A percentile compares a stretch with the other conserved stretches of the same genome.
Conservation (phyloP, 2,888 invertebrate genomes). For the Prenolepis imparis region DNA sequence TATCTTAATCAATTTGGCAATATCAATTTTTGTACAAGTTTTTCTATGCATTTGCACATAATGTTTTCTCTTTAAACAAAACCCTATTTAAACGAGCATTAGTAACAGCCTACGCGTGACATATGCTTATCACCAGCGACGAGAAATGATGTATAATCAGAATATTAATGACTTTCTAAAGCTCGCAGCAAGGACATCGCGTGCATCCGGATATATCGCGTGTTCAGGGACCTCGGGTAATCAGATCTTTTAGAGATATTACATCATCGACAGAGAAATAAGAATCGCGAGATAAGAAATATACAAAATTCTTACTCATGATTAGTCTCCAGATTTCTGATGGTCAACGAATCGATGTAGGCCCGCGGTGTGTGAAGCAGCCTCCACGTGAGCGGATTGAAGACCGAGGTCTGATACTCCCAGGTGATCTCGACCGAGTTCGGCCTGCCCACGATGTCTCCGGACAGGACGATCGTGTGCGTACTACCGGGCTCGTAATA, state of each 20-base stretch:
- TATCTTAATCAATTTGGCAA: neutral
- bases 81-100: neutral
- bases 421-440: conserved; percentile 91
- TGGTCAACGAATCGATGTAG: conserved; percentile 90
- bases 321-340: conserved; percentile 91
- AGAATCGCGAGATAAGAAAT: no score
- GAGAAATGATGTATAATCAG: neutral
- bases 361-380: conserved; percentile 91
- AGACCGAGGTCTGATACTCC: conserved; percentile 92
- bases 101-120: neutral
- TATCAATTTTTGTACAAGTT: neutral
- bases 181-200: neutral
- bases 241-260: neutral
- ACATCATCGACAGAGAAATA: neutral
- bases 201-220: neutral
- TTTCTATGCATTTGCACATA: no score
- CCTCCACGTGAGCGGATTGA: conserved; percentile 95
- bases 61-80: neutral
- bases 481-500: conserved; percentile 92
- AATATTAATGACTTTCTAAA: conserved; percentile 2
- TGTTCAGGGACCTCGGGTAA: neutral
- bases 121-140: neutral
- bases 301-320: conserved; percentile 51
- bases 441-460: conserved; percentile 90
- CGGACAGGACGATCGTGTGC: conserved; percentile 90